Base-by-base conservation (phyloP, 2,888 invertebrate genomes). In the Mellilla xanthometata region DNA sequence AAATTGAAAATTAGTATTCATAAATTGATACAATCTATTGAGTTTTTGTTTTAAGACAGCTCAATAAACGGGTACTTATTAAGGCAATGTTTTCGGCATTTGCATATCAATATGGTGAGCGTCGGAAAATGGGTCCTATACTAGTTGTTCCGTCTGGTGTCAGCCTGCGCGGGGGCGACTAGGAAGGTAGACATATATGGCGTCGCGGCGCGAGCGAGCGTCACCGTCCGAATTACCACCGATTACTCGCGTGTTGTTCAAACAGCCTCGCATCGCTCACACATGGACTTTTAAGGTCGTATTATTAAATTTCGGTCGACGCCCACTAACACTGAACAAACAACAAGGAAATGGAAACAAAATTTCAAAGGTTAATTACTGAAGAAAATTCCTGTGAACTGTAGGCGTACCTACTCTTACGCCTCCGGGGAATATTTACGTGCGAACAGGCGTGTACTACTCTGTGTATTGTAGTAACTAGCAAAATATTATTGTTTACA, bases 111-210 rank as follows among this genome's bases (percentile, higher is more conserved):
- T 76, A 69, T 72, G 72, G 75, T 61, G 62, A 58, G 58, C 58
- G 59, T 71, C 59, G 71, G 73, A 72, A 77, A 81, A 78, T 72
- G 62, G 62, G 32, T 62, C 58, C 60, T 54, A 56, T 60, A 3
- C 66, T 62, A 67, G 64, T 69, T 63, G 73, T 77, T 78, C 74
- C 72, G 75, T 72, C 71, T 71, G 38, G 33, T n/a, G n/a, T 72
- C 72, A 19, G 76, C 71, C 71, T 71, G 52, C 65, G 88, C 80
- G 88, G 88, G 87, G 88, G 89, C 87, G 88, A 83, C 65, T 82
- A 84, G 85, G 85, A 84, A 83, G 81, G 76, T 72, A 61, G 67
- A 70, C 87, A 68, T 86, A 84, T 84, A 88, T 68, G 88, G 88
- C 58, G 62, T 59, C 62, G 63, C 36, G 64, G 61, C 59, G 60